Conservation (phyloP, 1,140 invertebrate species). For the Drosophila tropicalis region DNA sequence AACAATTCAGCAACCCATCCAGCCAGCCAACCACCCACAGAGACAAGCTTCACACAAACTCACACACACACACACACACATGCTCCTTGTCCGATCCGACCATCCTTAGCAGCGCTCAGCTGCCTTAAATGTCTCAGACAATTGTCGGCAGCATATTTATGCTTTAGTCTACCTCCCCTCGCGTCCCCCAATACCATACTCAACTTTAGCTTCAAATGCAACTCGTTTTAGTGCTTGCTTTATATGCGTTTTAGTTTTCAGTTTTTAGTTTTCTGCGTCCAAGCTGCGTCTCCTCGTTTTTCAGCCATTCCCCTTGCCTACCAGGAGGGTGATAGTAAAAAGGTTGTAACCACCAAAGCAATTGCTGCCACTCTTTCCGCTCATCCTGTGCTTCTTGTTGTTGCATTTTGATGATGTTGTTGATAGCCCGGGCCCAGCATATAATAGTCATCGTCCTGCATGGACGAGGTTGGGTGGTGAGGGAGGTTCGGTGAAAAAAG, state of each 20-base stretch:
- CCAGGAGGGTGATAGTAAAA: conserved; percentile 39
- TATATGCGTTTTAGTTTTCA: conserved; percentile 67
- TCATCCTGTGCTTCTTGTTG: conserved; percentile 42
- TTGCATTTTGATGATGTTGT: conserved; percentile 77
- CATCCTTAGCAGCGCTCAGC: conserved; percentile 21
- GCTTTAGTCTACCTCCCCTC: conserved; percentile 44
- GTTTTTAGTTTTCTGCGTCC: conserved; percentile 53
- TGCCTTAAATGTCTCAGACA: conserved; percentile 71
- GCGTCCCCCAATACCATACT: conserved; percentile 1
- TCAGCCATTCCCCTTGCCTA: neutral
- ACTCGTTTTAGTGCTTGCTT: conserved; percentile 26
- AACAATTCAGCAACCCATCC: neutral
- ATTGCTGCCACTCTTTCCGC: conserved; percentile 64
- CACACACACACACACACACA: neutral
- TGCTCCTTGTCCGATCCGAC: conserved; percentile 19
- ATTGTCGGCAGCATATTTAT: conserved; percentile 77
- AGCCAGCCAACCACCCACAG: conserved; percentile 1
- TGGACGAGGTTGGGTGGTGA: conserved; percentile 14
- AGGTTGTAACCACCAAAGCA: conserved; percentile 72
- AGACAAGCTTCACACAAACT: neutral
- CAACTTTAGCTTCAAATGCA: conserved; percentile 18
- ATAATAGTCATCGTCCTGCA: conserved; percentile 67
- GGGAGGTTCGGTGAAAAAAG: neutral
- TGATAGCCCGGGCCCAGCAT: conserved; percentile 59
- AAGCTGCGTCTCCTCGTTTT: conserved; percentile 30